Evolutionary conservation across 2,888 invertebrate genomes (phyloP).

Genomic region (Axea sp.): DNA sequence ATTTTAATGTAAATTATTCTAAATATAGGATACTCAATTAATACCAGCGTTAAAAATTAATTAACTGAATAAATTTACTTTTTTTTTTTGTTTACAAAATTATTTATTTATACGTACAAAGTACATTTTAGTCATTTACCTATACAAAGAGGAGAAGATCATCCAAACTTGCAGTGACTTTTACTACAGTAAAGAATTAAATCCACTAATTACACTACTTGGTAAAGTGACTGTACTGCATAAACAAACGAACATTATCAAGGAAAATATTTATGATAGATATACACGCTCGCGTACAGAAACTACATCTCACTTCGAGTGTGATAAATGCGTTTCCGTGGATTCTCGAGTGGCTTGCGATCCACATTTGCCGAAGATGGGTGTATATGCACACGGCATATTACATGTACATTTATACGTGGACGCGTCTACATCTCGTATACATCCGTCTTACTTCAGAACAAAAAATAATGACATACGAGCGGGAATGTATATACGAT

Average conservation of each 20-base stretch:
- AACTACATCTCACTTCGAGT: slow-evolving; percentile 51
- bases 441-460: slow-evolving; percentile 34
- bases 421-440: slow-evolving; percentile 6
- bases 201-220: slow-evolving; percentile 36
- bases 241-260: slow-evolving; percentile 52
- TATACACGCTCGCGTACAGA: slow-evolving; percentile 45
- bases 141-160: too few species aligned
- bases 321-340: slow-evolving; percentile 53
- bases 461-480: slow-evolving; percentile 54
- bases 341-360: slow-evolving; percentile 38
- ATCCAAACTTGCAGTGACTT: too few species aligned
- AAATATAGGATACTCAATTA: too few species aligned
- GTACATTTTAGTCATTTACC: too few species aligned
- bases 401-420: slow-evolving; percentile 13
- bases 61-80: too few species aligned
- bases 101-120: too few species aligned
- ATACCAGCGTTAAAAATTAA: too few species aligned
- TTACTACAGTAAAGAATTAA: too few species aligned
- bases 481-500: slow-evolving; percentile 48
- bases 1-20: too few species aligned
- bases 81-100: too few species aligned
- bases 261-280: slow-evolving; percentile 56
- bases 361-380: slow-evolving; percentile 22
- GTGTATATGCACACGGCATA: slow-evolving; percentile 9
- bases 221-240: slow-evolving; percentile 15